These are phyloP conservation scores for Tragelaphus imberbis DNA, from an alignment of 2,113 vertebrate genomes.

Conservation along the genomic window DNA sequence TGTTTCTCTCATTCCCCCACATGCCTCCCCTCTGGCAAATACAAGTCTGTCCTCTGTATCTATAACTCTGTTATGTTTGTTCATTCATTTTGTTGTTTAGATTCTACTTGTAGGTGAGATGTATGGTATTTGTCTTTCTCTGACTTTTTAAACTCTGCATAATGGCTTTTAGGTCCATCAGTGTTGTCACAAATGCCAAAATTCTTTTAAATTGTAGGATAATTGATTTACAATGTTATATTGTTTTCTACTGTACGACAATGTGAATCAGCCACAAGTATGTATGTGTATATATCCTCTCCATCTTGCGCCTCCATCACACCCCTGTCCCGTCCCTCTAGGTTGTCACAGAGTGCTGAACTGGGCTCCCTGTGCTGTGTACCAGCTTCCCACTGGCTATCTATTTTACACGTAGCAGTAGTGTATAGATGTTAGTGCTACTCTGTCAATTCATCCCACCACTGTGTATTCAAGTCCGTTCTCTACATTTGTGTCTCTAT, in stretches of 20 bases:
- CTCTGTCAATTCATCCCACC: neutral
- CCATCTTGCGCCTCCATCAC: neutral
- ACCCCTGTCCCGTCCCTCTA: neutral
- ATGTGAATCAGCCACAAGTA: neutral
- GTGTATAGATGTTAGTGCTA: neutral
- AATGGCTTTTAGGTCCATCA: neutral
- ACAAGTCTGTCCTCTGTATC: neutral
- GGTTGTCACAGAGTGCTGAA: neutral
- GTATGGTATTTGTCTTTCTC: neutral
- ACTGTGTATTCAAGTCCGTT: neutral
- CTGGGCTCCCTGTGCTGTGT: neutral
- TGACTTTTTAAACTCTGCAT: neutral
- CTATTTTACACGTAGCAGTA: neutral
- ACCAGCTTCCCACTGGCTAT: neutral
- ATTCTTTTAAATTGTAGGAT: neutral
- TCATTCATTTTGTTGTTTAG: neutral
- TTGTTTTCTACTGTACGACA: neutral
- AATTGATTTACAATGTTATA: neutral
- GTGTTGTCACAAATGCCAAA: neutral
- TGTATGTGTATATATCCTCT: neutral
- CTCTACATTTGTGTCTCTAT: neutral
- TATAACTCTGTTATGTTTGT: neutral
- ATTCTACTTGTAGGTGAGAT: neutral
- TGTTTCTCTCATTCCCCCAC: neutral
- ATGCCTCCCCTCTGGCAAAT: neutral